These are phyloP conservation scores for Epizoanthus illoricatus DNA, from an alignment of 92 coral and sea anemone species.

Conservation along the genomic window DNA sequence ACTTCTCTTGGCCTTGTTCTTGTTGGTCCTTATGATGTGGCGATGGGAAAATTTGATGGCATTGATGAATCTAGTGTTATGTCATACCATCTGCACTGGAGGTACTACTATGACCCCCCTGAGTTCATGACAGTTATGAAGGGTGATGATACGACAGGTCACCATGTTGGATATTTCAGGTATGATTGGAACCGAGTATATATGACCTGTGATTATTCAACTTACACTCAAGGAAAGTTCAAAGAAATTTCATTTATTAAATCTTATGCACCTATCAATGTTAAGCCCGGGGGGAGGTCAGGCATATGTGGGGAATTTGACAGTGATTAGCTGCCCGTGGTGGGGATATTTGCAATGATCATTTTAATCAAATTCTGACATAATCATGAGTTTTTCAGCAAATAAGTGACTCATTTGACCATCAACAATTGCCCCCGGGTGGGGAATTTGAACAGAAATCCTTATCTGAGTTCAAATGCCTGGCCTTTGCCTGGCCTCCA, in stretches of 20 bases:
- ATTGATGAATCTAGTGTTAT: slow-evolving; percentile 46
- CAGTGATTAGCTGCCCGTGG: too few species aligned
- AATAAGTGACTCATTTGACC: too few species aligned
- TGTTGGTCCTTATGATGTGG: slow-evolving; percentile 90
- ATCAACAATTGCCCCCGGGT: too few species aligned
- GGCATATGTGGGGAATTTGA: too few species aligned
- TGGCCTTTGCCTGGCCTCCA: too few species aligned
- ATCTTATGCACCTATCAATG: too few species aligned
- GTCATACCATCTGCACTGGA: slow-evolving; percentile 88
- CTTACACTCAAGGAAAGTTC: neutral
- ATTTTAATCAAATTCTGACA: too few species aligned
- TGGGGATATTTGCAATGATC: too few species aligned
- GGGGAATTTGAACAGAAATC: too few species aligned
- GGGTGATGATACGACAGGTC: slow-evolving; percentile 76
- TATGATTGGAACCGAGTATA: slow-evolving; percentile 3
- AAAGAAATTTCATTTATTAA: neutral
- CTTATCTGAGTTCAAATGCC: too few species aligned
- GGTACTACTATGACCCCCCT: slow-evolving; percentile 97
- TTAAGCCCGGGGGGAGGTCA: too few species aligned
- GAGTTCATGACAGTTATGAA: slow-evolving; percentile 89
- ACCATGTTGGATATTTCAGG: slow-evolving; percentile 96
- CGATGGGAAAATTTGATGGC: slow-evolving; percentile 66
- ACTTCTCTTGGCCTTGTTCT: slow-evolving; percentile 65
- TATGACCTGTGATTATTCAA: neutral
- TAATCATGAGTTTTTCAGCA: too few species aligned